Percentiles rank a stretch among this genome's conserved stretches.
Evolutionary conservation across 2,888 invertebrate genomes (phyloP).

Genomic region (Auanema freiburgensis): DNA sequence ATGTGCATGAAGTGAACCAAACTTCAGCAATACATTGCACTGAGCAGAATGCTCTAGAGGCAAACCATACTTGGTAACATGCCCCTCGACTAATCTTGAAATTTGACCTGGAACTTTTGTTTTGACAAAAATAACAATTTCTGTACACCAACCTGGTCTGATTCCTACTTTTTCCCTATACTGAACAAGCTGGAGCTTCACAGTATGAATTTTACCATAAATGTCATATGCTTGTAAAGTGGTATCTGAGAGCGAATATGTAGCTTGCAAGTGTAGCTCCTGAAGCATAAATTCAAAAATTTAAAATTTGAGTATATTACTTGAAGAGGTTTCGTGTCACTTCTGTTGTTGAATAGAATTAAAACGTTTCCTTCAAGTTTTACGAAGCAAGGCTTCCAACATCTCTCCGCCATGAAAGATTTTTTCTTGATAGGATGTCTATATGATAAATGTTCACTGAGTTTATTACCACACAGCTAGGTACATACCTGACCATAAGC

Average conservation of each 20-base stretch:
- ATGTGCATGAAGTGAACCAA: slow-evolving; percentile 85
- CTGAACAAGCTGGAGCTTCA: slow-evolving; percentile 93
- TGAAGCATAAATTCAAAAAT: slow-evolving; percentile 25
- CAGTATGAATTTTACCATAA: slow-evolving; percentile 97
- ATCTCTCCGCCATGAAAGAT: slow-evolving; percentile 72
- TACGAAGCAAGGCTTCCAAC: slow-evolving; percentile 96
- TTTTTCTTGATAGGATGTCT: slow-evolving; percentile 95
- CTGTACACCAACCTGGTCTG: slow-evolving; percentile 78
- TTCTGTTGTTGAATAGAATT: slow-evolving; percentile 65
- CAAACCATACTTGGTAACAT: slow-evolving; percentile 87
- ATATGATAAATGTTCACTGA: slow-evolving; percentile 65
- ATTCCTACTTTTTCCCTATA: slow-evolving; percentile 97
- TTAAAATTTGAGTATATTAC: slow-evolving; percentile 12
- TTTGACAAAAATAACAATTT: slow-evolving; percentile 1
- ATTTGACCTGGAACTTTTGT: slow-evolving; percentile 37
- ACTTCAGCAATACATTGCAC: slow-evolving; percentile 90
- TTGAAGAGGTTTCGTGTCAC: slow-evolving; percentile 32
- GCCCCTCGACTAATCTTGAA: slow-evolving; percentile 53
- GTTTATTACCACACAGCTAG: background rate
- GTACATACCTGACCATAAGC: slow-evolving; percentile 32
- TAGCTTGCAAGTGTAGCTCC: slow-evolving; percentile 67
- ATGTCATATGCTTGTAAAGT: slow-evolving; percentile 89
- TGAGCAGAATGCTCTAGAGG: slow-evolving; percentile 97
- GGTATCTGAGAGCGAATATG: slow-evolving; percentile 64
- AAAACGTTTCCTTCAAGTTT: slow-evolving; percentile 81